Percentiles rank a stretch among this genome's conserved stretches.
phyloP scores from a whole-genome alignment of 2,888 invertebrate species.

The Drosophila neonasuta region DNA sequence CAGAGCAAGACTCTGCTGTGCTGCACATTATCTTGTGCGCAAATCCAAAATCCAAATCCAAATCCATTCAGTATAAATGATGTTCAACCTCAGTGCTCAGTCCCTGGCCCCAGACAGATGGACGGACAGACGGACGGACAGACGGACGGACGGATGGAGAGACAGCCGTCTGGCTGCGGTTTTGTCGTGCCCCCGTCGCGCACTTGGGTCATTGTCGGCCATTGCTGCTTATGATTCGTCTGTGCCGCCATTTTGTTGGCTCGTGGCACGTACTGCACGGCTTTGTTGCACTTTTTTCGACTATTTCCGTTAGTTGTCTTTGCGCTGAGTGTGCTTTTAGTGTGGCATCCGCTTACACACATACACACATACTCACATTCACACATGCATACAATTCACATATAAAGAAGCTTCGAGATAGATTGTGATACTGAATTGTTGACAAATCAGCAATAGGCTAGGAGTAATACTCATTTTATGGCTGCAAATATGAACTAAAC shows the following conservation, averaged over 20 bases:
- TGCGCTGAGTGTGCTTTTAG: conserved; percentile 79
- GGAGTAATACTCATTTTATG: conserved; percentile 19
- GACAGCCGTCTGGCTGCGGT: conserved; percentile 65
- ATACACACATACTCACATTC: conserved; percentile 19
- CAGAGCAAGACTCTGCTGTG: conserved; percentile 12
- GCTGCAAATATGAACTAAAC: conserved; percentile 39
- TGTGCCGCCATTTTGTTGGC: conserved; percentile 71
- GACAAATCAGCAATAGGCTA: conserved; percentile 50
- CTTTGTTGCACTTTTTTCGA: conserved; percentile 57
- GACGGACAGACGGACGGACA: background rate
- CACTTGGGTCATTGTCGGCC: conserved; percentile 70
- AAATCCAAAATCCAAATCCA: conserved; percentile 73
- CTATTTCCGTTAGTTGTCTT: conserved; percentile 78
- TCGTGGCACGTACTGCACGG: conserved; percentile 63
- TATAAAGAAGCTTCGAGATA: background rate
- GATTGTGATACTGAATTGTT: conserved; percentile 24
- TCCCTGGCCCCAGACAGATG: background rate
- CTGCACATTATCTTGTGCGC: conserved; percentile 67
- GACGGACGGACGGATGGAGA: conserved; percentile 11
- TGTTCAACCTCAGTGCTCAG: conserved; percentile 32
- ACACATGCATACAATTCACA: conserved; percentile 20
- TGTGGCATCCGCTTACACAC: conserved; percentile 69
- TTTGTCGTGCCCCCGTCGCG: conserved; percentile 36
- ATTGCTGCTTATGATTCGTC: conserved; percentile 66
- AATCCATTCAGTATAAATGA: conserved; percentile 77